Conservation (phyloP, 2,888 invertebrate genomes). For the Eupithecia exiguata region DNA sequence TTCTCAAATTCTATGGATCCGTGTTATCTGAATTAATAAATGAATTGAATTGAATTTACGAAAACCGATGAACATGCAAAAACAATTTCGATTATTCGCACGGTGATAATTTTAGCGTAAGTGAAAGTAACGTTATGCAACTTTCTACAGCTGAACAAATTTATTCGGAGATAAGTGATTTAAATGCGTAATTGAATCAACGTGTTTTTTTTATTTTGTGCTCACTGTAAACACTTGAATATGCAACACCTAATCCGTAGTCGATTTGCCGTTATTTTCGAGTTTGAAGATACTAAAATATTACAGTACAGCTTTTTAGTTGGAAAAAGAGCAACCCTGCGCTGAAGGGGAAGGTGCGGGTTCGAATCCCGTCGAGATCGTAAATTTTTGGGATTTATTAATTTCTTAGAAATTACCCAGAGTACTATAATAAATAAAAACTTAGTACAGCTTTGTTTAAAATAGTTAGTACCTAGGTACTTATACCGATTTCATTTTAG, state of each 20-base stretch:
- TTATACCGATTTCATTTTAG: too few relatives aligned
- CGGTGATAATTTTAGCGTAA: conserved; percentile 68
- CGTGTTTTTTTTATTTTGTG: conserved; percentile 32
- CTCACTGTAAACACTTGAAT: conserved; percentile 23
- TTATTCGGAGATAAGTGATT: conserved; percentile 51
- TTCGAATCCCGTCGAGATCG: too few relatives aligned
- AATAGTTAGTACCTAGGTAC: too few relatives aligned
- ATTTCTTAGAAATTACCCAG: too few relatives aligned
- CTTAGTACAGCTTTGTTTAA: too few relatives aligned
- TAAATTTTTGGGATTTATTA: too few relatives aligned
- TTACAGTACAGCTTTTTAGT: not conserved
- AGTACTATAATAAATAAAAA: too few relatives aligned
- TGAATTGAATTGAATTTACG: too few relatives aligned
- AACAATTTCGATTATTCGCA: conserved; percentile 68
- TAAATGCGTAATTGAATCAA: conserved; percentile 44
- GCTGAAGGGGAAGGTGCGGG: too few relatives aligned
- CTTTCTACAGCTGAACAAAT: conserved; percentile 70
- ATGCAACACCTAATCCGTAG: not conserved
- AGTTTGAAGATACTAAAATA: not conserved
- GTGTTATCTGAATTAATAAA: too few relatives aligned
- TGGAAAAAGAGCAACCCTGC: too few relatives aligned
- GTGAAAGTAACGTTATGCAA: conserved; percentile 83
- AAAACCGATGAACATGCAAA: conserved; percentile 70
- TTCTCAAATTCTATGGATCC: too few relatives aligned
- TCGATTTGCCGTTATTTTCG: not conserved